Base-by-base conservation (phyloP, 1,140 invertebrate genomes). In the Drosophila auraria region DNA sequence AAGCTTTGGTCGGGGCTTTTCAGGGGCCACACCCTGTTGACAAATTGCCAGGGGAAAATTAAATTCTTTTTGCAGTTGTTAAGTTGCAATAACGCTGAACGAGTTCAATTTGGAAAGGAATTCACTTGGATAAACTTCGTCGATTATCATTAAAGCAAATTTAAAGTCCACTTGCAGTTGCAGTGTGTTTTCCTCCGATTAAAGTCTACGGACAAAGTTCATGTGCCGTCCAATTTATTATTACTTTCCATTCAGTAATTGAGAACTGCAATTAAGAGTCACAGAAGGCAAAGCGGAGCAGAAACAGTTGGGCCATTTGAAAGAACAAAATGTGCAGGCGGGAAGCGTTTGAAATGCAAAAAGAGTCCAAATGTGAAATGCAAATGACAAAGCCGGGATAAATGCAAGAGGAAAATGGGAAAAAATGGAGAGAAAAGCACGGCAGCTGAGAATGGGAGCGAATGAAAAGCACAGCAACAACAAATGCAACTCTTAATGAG, bases 351-450 rank as follows among this genome's bases (percentile, higher is more conserved):
- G 64, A 73, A 89, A 89, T 80, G 83, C 53, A 71, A 65, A 80
- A 59, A 54, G 57, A 74, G 61, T 59, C 58, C 60, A 77, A 89
- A 83, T 89, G 68, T 60, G 50, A 77, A 87, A 87, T 87, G 83
- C 81, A 89, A 87, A 87, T 89, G 83, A 87, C 83, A 87, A 81
- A 76, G 75, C 58, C 80, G 38, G 68, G 51, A 58, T 60, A 73
- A 71, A 57, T 36, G 56, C 42, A 42, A 23, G 59, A 36, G 36
- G 47, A 53, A 49, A 58, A 49, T 40, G 40, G 54, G 44, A 27
- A 20, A 42, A 51, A 38, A 8, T 9, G 40, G 40, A 36, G 30
- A 14, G 50, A 47, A 38, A 47, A 14, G 7, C 17, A 58, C 17
- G 11, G 44, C 36, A 57, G 33, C 17, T 20, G 40, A 47, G 56